Percentiles rank a stretch among this genome's conserved stretches.
Conservation (phyloP, 2,888 invertebrate genomes). For the Ornithoptera alexandrae region DNA sequence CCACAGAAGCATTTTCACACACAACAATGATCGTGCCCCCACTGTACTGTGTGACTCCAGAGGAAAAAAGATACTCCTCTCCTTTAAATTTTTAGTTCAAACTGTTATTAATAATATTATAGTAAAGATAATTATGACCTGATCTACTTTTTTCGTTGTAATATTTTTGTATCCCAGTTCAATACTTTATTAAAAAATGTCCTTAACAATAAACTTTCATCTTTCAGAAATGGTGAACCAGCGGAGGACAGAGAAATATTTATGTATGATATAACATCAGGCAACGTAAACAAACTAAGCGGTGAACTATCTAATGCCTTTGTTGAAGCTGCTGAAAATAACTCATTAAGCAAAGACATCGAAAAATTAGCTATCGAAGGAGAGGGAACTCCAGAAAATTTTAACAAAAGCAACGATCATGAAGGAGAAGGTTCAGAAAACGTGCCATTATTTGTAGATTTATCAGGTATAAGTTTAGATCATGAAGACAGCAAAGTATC, state of each 20-base stretch:
- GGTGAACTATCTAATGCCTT: slow-evolving; percentile 92
- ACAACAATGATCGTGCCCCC: too few species aligned
- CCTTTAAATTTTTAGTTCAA: too few species aligned
- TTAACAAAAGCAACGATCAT: slow-evolving; percentile 52
- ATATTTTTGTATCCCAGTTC: too few species aligned
- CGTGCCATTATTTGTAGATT: slow-evolving; percentile 76
- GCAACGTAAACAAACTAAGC: slow-evolving; percentile 86
- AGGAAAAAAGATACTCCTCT: too few species aligned
- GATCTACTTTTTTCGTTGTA: background rate
- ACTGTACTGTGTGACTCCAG: too few species aligned
- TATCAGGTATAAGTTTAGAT: slow-evolving; percentile 68
- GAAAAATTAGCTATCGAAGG: slow-evolving; percentile 79
- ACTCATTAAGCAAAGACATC: slow-evolving; percentile 84
- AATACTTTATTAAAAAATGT: background rate
- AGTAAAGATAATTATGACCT: too few species aligned
- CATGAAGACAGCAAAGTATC: slow-evolving; percentile 64
- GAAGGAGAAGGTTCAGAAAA: slow-evolving; percentile 69
- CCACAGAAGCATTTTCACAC: too few species aligned
- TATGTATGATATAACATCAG: slow-evolving; percentile 90
- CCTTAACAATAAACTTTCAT: background rate
- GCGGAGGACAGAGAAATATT: slow-evolving; percentile 87
- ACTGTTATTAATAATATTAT: too few species aligned
- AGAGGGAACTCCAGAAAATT: slow-evolving; percentile 69
- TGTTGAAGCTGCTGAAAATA: slow-evolving; percentile 92
- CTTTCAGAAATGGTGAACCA: slow-evolving; percentile 69